Percentiles rank a stretch among this genome's conserved stretches.
Evolutionary conservation across 53 echinoderm and acorn worm species (phyloP).

Genomic region (Hippasteria phrygiana): DNA sequence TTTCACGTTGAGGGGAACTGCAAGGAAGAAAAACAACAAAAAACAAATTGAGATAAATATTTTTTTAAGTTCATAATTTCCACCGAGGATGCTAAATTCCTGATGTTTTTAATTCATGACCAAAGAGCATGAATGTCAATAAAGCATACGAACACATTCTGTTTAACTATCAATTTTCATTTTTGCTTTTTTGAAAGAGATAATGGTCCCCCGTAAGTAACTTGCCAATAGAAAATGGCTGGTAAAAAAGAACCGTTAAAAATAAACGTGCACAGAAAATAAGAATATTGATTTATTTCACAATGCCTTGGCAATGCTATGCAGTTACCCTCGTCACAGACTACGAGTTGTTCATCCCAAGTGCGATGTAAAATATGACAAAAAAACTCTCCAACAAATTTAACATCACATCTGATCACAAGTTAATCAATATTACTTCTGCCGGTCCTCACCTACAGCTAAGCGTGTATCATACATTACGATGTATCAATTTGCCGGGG

Average conservation of each 20-base stretch:
- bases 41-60: not conserved
- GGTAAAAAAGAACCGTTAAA: no score
- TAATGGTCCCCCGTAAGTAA: no score
- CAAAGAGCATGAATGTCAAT: no score
- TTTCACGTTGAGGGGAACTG: constrained; percentile 92
- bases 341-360: not conserved
- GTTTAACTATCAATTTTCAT: no score
- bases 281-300: no score
- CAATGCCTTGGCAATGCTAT: no score
- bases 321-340: no score
- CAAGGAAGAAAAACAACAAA: constrained; percentile 22
- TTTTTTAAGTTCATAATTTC: not conserved
- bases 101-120: no score
- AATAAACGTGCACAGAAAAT: no score
- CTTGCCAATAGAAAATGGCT: no score
- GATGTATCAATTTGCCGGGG: not conserved
- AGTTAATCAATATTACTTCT: not conserved
- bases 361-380: not conserved
- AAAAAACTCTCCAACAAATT: not conserved
- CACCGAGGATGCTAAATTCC: not conserved
- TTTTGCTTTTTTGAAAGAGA: no score
- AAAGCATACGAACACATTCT: no score
- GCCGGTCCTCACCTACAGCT: constrained; percentile 10
- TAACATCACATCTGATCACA: not conserved
- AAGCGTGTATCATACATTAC: constrained; percentile 48